Conservation (phyloP, 2,797 vertebrate genomes). For the Sebastes trivittatus region DNA sequence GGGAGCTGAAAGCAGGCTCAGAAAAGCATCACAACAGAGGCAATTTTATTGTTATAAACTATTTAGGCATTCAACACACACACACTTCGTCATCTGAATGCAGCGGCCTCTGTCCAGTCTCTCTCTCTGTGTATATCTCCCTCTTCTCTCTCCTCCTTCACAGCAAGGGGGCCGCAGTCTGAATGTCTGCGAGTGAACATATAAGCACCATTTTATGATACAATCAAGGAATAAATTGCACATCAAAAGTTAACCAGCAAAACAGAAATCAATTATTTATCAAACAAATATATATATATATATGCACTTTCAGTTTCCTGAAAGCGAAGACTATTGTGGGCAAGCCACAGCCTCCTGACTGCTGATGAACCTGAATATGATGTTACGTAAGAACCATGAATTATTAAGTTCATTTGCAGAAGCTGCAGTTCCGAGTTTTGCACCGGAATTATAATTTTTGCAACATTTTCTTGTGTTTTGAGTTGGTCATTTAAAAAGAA, state of each 20-base stretch:
- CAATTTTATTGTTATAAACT: conserved; percentile 52
- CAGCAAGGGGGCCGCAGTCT: conserved; percentile 30
- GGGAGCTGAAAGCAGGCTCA: conserved; percentile 18
- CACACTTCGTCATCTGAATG: conserved; percentile 26
- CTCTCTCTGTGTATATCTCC: neutral
- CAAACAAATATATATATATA: conserved; percentile 36
- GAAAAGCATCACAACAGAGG: conserved; percentile 31
- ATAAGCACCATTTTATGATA: conserved; percentile 31
- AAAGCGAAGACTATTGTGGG: neutral
- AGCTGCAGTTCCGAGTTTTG: neutral
- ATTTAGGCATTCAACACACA: conserved; percentile 41
- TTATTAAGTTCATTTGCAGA: conserved; percentile 6
- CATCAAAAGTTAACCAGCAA: conserved; percentile 52
- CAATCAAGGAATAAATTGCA: conserved; percentile 50
- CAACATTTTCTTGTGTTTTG: neutral
- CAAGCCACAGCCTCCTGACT: neutral
- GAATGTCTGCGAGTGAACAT: conserved; percentile 15
- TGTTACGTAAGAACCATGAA: conserved; percentile 16
- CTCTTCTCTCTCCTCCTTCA: conserved; percentile 3
- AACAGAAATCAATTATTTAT: conserved; percentile 57
- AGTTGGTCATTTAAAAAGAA: neutral
- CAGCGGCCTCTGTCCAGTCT: conserved; percentile 11
- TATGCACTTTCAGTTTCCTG: conserved; percentile 1
- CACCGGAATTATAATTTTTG: neutral
- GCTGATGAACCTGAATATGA: conserved; percentile 20